These are phyloP conservation scores for Leiothrix lutea DNA, from an alignment of 2,113 vertebrate species.

Conservation along the genomic window DNA sequence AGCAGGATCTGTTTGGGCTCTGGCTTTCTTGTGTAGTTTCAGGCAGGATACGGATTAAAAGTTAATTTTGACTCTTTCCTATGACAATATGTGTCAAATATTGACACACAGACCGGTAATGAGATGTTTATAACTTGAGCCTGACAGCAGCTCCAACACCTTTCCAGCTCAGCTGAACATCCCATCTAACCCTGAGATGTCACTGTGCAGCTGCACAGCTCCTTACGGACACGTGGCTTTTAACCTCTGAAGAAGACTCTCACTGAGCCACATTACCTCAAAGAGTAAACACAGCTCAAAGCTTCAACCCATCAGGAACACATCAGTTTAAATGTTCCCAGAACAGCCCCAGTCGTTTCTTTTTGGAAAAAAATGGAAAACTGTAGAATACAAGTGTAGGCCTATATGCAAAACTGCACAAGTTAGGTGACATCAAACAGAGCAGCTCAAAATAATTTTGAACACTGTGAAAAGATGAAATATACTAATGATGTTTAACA, in stretches of 20 bases:
- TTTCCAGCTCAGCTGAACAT: not conserved
- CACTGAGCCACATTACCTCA: not conserved
- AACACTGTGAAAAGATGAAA: not conserved
- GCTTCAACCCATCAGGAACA: not conserved
- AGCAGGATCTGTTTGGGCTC: not conserved
- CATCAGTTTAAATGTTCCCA: not conserved
- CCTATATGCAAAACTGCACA: not conserved
- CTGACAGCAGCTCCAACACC: not conserved
- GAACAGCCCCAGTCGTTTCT: not conserved
- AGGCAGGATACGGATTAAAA: not conserved
- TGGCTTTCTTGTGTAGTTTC: not conserved
- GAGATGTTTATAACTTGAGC: not conserved
- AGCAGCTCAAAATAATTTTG: not conserved
- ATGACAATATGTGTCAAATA: not conserved
- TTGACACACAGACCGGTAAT: fast-evolving
- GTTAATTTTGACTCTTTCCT: not conserved
- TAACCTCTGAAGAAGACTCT: not conserved
- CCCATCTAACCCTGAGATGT: not conserved
- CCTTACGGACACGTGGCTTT: not conserved
- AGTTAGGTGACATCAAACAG: not conserved
- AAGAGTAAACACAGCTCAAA: not conserved
- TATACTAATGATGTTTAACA: not conserved
- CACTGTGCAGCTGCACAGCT: not conserved
- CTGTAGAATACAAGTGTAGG: not conserved
- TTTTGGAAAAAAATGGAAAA: not conserved